These are phyloP conservation scores for Callorhinus ursinus DNA, from an alignment of 2,113 vertebrate genomes.

Conservation along the genomic window DNA sequence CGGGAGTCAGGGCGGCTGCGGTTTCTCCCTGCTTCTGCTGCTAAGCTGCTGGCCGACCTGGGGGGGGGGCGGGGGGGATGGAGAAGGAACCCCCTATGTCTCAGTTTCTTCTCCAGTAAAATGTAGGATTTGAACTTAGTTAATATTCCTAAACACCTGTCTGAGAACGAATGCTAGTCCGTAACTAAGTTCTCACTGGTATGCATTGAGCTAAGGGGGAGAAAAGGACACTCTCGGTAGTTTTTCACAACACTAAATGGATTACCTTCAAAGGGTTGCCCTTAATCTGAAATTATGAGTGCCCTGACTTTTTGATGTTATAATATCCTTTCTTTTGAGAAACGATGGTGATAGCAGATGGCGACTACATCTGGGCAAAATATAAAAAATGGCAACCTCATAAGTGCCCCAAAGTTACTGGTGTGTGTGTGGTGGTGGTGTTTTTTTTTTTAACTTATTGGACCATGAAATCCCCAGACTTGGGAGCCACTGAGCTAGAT, in stretches of 20 bases:
- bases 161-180: neutral
- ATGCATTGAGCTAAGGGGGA: neutral
- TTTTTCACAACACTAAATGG: neutral
- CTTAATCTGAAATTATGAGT: neutral
- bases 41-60: neutral
- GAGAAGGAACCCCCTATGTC: neutral
- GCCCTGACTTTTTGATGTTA: neutral
- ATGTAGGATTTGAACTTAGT: neutral
- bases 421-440: neutral
- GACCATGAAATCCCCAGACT: slow-evolving; percentile 42
- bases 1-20: neutral
- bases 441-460: neutral
- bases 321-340: neutral
- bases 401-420: neutral
- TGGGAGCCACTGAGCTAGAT: slow-evolving; percentile 9
- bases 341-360: neutral
- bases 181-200: neutral
- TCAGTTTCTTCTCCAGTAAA: neutral
- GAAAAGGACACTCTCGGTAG: neutral
- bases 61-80: neutral
- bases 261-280: neutral
- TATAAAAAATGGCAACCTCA: neutral
- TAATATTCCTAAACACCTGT: neutral
- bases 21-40: neutral
- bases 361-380: neutral